A percentile compares a stretch with the other conserved stretches of the same genome.
Conservation (phyloP, 2,113 vertebrate species). For the Corydoras maculifer region DNA sequence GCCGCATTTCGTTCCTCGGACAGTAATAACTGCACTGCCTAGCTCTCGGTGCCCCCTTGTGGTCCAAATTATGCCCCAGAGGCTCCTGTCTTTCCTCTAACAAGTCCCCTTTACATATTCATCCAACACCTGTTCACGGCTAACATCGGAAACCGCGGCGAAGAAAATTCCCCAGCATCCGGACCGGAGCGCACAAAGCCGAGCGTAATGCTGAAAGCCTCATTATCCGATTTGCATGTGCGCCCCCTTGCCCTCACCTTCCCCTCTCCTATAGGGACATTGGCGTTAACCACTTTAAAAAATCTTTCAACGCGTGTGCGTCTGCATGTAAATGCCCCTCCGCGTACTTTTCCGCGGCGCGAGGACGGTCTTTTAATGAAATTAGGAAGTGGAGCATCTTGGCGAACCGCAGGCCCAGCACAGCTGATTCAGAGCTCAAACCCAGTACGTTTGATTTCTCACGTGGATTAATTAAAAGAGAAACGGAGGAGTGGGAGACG, state of each 20-base stretch:
- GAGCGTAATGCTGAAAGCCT: slow-evolving; percentile 33
- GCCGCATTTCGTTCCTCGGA: too few species aligned
- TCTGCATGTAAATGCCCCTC: slow-evolving; percentile 17
- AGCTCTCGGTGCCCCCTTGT: slow-evolving; percentile 21
- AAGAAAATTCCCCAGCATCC: background rate
- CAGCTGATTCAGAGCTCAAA: slow-evolving; percentile 57
- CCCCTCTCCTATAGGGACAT: slow-evolving; percentile 22
- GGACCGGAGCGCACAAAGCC: slow-evolving; percentile 22
- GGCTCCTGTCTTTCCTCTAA: slow-evolving; percentile 4
- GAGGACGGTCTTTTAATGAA: slow-evolving; percentile 42
- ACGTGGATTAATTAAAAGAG: slow-evolving; percentile 54
- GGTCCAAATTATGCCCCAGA: slow-evolving; percentile 16
- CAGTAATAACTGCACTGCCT: slow-evolving; percentile 43
- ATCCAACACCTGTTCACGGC: slow-evolving; percentile 48
- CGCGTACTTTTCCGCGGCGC: background rate
- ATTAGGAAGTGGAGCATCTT: slow-evolving; percentile 50
- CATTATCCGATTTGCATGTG: slow-evolving; percentile 28
- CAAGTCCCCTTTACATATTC: slow-evolving; percentile 50
- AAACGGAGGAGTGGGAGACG: slow-evolving; percentile 17
- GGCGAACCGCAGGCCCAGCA: slow-evolving; percentile 46
- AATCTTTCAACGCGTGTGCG: slow-evolving; percentile 15
- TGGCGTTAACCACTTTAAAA: slow-evolving; percentile 16
- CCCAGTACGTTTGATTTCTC: slow-evolving; percentile 51
- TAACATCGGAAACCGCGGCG: background rate
- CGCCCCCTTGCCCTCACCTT: slow-evolving; percentile 15